Base-by-base conservation (phyloP, 2,888 invertebrate genomes). In the Lordiphosa andalusiaca region DNA sequence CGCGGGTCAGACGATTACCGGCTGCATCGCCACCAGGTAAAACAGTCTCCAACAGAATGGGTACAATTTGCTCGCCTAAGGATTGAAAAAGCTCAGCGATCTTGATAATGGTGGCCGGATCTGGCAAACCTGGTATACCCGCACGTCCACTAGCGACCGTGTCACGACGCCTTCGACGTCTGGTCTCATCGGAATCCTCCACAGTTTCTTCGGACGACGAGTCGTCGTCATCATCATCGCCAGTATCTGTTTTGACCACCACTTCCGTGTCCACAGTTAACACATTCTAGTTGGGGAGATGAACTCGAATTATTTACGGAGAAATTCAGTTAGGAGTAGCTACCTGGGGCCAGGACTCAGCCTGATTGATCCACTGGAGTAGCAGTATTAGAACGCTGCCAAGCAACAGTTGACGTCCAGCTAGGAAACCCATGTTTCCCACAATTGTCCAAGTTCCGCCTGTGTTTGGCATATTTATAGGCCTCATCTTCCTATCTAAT, bases 161-260 rank as follows among this genome's bases (percentile, higher is more conserved):
- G 6, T 85, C 72, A 3, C 66, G 66, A 49, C 56, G 68, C 0
- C 39, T 67, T 25, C 57, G 73, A 1, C 69, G 72, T 2, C 68
- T 54, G 2, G 41, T 38, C 49, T 87, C 87, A 6, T 63, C 64
- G 0, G 82, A 84, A 36, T 84, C 83, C 63, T 86, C 88, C 3
- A 73, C 70, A 0, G 87, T 86, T 54, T 86, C 84, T 54, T 88
- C 84, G 3, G 87, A 86, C 2, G 88, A 87, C 0, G 86, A 87
- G 33, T 84, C 75, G 33, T 74, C 83, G 5, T 84, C 84, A 6
- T 40, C 56, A 5, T 42, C 81, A 2, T 54, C 64, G 2, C 16
- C 16, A 2, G 46, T 69, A 6, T 62, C 57, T 16, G 44, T 10
- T 40, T 35, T 57, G n/a, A 33, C 67, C 67, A 10, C 39, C 36